These are phyloP conservation scores for Emmelina monodactyla DNA, from an alignment of 2,888 invertebrate species.

Conservation along the genomic window DNA sequence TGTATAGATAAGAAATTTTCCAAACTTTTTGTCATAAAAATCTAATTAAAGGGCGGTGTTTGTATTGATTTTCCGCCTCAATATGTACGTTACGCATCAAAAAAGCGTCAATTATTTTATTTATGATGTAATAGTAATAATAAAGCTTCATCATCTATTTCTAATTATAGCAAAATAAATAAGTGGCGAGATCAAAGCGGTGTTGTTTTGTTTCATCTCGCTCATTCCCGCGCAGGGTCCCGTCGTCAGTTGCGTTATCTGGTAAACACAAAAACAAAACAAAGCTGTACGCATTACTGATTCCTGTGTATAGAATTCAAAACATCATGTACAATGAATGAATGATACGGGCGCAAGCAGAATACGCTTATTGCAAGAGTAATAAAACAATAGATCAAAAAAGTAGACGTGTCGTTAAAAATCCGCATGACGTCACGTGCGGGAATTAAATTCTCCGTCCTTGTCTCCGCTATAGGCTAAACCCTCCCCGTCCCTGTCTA, in stretches of 20 bases:
- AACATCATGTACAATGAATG: no score
- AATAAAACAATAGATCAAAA: constrained; percentile 44
- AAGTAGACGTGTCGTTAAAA: constrained; percentile 47
- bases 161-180: constrained; percentile 31
- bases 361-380: constrained; percentile 24
- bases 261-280: no score
- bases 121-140: no score
- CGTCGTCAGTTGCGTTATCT: background rate
- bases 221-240: constrained; percentile 23
- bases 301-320: no score
- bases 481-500: constrained; percentile 35
- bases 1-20: no score
- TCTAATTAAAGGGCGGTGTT: no score
- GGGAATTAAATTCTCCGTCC: constrained; percentile 47
- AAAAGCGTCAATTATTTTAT: no score
- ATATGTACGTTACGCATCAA: no score
- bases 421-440: constrained; percentile 58
- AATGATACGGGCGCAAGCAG: no score
- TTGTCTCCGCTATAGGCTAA: background rate
- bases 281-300: no score
- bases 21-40: no score
- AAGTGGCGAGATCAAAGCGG: constrained; percentile 28
- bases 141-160: constrained; percentile 16
- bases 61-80: no score
- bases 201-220: constrained; percentile 28